Evolutionary conservation across 2,797 vertebrate species (phyloP).

Genomic region (Esox lucius): DNA sequence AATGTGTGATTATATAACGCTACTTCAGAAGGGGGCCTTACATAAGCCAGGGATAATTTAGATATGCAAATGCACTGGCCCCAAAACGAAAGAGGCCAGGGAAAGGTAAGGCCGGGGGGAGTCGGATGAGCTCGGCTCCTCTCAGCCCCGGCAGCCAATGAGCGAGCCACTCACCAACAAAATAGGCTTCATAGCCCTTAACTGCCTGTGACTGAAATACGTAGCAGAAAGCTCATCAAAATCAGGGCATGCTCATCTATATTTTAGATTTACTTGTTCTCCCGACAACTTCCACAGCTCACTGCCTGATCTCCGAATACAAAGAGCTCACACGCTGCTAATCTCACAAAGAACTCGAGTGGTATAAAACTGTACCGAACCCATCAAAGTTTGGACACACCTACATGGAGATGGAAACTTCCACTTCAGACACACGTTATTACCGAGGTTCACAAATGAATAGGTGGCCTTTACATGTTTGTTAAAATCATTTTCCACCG

Average conservation of each 20-base stretch:
- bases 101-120: conserved; percentile 8
- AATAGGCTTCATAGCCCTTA: conserved; percentile 35
- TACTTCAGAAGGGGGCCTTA: conserved; percentile 36
- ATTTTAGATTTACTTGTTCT: conserved; percentile 60
- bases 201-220: conserved; percentile 39
- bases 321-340: conserved; percentile 41
- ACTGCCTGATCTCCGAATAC: conserved; percentile 54
- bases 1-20: conserved; percentile 43
- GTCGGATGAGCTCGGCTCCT: not conserved
- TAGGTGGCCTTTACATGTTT: not conserved
- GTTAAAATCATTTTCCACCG: not conserved
- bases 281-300: conserved; percentile 33
- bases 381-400: too few relatives aligned
- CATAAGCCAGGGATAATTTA: conserved; percentile 42
- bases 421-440: not conserved
- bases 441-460: not conserved
- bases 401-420: not conserved
- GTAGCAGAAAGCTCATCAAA: conserved; percentile 48
- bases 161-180: conserved; percentile 31
- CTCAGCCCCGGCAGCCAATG: conserved; percentile 11
- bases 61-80: conserved; percentile 44
- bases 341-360: conserved; percentile 35
- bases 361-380: conserved; percentile 6
- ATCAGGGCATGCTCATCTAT: conserved; percentile 51
- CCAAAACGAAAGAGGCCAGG: conserved; percentile 18